Evolutionary conservation across 2,113 vertebrate genomes (phyloP).

Genomic region (Ginglymostoma cirratum): DNA sequence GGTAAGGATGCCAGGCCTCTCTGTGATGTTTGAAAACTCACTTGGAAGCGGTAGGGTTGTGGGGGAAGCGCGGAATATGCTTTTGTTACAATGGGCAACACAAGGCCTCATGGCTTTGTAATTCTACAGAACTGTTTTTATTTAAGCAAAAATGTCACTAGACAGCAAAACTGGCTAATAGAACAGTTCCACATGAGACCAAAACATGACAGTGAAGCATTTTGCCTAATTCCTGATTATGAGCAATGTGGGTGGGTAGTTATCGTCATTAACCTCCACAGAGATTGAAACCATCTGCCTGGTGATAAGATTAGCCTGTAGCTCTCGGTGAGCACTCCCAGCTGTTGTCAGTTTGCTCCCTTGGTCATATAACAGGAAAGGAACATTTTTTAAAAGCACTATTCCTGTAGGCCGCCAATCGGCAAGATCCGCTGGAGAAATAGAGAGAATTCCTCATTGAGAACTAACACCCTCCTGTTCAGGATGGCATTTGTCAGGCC

Average conservation of each 20-base stretch:
- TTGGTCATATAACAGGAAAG: not conserved
- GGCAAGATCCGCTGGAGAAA: not conserved
- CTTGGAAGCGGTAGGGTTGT: not conserved
- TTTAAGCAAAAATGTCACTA: not conserved
- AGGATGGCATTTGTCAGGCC: not conserved
- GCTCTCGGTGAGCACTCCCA: not conserved
- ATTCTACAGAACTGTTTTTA: not conserved
- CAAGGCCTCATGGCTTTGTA: not conserved
- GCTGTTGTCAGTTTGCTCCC: constrained; percentile 2
- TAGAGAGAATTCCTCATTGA: not conserved
- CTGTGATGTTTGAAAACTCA: not conserved
- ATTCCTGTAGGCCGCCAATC: not conserved
- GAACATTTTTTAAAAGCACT: not conserved
- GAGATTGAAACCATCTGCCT: constrained; percentile 25
- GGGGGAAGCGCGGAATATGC: not conserved
- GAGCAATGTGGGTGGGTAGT: not conserved
- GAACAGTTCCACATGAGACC: not conserved
- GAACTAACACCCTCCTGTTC: not conserved
- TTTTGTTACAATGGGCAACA: not conserved
- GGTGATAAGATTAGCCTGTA: not conserved
- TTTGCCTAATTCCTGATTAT: not conserved
- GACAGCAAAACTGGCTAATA: not conserved
- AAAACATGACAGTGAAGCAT: not conserved
- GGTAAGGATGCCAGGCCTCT: not conserved
- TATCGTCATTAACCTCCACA: not conserved